Base-by-base conservation (phyloP, 1,140 invertebrate species). In the Cydia splendana region DNA sequence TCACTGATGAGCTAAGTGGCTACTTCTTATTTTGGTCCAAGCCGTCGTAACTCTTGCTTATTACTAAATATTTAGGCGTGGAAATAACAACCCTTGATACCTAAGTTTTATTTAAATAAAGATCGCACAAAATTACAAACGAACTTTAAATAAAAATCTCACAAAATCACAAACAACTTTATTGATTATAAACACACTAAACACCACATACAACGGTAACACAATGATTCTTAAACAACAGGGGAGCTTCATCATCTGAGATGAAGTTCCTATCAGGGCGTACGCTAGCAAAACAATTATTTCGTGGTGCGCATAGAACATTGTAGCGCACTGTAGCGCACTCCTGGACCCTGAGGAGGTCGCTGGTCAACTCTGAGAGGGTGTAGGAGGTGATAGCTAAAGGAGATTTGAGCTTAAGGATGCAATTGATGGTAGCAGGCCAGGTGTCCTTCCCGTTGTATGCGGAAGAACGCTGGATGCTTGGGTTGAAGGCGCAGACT, bases 181-280 rank as follows among this genome's bases (percentile, higher is more conserved):
- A 74, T 75, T 74, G 69, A 75, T n/a, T 18, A 57, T 6, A 75
- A 75, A 62, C 74, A 69, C 42, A 78, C 38, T 65, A 75, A 53
- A 20, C 82, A 80, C 87, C 88, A 84, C 84, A 86, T 51, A 95
- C 78, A 82, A 94, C 84, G 80, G 93, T 92, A 77, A 94, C 90
- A 87, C 94, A 96, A 89, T 95, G 95, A 91, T 96, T 97, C 82
- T 96, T 96, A 81, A 95, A 96, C 78, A 96, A 95, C 20, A 96
- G 89, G 0, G 96, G 96, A 18, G 92, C 94, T 28, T 94, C 94
- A 69, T 96, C 94, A 79, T 96, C 96, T 13, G 95, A 95, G 15
- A 96, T 95, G 80, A 96, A 96, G 85, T 96, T 96, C 48, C 96
- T 94, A 80, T 96, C 96, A 0, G 96, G 96, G 82, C 95, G 94